Conservation (phyloP, 2,888 invertebrate species). For the Heliconius hortense region DNA sequence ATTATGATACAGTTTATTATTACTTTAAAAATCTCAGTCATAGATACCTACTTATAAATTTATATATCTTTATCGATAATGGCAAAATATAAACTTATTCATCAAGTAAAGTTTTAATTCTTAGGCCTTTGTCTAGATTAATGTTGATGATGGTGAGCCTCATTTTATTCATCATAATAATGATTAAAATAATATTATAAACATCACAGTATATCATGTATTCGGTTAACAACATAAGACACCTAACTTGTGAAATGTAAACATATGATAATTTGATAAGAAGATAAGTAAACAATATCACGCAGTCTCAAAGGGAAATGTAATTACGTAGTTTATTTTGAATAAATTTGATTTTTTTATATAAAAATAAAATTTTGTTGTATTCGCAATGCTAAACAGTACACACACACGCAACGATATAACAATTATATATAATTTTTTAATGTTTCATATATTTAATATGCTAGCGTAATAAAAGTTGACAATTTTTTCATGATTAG, state of each 20-base stretch:
- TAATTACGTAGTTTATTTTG: neutral
- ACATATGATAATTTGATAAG: slow-evolving; percentile 16
- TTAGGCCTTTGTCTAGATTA: neutral
- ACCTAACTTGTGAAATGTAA: neutral
- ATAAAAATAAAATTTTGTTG: neutral
- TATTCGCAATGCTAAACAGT: too few relatives aligned
- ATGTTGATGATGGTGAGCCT: too few relatives aligned
- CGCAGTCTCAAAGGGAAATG: neutral
- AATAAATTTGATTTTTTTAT: neutral
- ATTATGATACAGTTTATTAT: neutral
- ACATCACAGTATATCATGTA: neutral
- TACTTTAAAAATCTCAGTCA: neutral
- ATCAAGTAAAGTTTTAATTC: neutral
- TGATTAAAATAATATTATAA: neutral
- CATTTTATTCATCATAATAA: neutral
- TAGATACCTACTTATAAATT: neutral
- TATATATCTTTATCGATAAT: neutral
- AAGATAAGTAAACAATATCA: neutral
- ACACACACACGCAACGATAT: too few relatives aligned
- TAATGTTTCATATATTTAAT: too few relatives aligned
- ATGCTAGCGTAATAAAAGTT: neutral
- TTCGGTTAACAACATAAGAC: slow-evolving; percentile 7
- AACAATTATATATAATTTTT: too few relatives aligned
- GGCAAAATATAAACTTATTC: neutral
- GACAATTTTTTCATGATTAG: neutral